phyloP scores from a whole-genome alignment of 2,797 vertebrate genomes.

The Fringilla coelebs region DNA sequence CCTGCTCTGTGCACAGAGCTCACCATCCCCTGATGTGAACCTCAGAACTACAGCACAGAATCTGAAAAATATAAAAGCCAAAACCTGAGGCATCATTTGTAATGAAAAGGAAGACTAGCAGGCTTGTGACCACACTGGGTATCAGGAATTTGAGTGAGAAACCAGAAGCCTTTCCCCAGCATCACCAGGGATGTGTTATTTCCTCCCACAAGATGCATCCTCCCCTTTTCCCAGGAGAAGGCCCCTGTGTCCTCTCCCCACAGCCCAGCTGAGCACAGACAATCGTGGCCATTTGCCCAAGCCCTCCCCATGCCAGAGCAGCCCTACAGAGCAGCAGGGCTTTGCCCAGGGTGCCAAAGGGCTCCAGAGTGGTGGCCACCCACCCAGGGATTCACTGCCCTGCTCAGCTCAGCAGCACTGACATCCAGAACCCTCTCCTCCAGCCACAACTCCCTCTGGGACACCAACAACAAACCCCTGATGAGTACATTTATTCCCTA shows the following conservation, averaged over 20 bases:
- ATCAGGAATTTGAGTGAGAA: not conserved
- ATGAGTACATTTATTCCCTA: not conserved
- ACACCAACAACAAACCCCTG: not conserved
- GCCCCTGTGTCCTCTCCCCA: not conserved
- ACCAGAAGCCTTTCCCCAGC: not conserved
- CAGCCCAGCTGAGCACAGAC: not conserved
- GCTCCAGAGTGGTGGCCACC: not conserved
- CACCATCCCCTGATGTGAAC: not conserved
- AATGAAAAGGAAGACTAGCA: not conserved
- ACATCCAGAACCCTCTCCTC: not conserved
- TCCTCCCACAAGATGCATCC: not conserved
- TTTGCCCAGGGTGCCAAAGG: not conserved
- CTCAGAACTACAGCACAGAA: not conserved
- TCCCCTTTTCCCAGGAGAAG: not conserved
- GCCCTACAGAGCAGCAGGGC: not conserved
- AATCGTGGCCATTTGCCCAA: not conserved
- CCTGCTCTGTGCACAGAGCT: not conserved
- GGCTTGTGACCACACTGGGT: not conserved
- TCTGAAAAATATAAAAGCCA: not conserved
- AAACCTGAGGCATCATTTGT: not conserved
- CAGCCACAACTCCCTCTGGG: not conserved
- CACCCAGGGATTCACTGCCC: not conserved
- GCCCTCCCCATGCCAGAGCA: not conserved
- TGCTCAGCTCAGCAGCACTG: not conserved
- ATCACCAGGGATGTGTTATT: not conserved